phyloP scores from a whole-genome alignment of 2,888 invertebrate genomes.

The Rhagium mordax region DNA sequence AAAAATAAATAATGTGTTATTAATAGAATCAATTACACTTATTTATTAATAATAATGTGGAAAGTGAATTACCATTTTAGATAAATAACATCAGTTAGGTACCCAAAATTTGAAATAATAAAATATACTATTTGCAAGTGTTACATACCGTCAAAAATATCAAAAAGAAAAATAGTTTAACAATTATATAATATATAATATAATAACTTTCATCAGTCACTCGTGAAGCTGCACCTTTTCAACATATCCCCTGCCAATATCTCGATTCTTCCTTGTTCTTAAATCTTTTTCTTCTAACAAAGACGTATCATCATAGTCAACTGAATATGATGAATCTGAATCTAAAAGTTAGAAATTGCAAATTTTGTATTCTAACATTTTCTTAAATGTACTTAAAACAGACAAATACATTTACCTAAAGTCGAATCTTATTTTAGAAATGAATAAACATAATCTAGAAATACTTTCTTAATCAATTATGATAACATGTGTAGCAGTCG shows the following conservation, averaged over 20 bases:
- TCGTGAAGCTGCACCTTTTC: neutral
- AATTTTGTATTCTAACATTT: neutral
- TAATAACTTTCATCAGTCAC: neutral
- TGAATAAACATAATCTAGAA: too few relatives aligned
- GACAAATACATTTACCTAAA: too few relatives aligned
- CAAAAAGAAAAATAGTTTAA: neutral
- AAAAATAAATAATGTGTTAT: neutral
- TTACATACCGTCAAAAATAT: neutral
- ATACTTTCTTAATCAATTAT: too few relatives aligned
- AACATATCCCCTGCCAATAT: neutral
- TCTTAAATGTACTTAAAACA: too few relatives aligned
- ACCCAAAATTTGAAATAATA: neutral
- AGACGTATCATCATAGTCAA: conserved; percentile 42
- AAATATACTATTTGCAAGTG: neutral
- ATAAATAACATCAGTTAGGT: neutral
- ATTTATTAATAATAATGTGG: neutral
- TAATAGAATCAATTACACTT: neutral
- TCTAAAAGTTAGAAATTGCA: conserved; percentile 36
- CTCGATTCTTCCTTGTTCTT: neutral
- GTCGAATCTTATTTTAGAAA: too few relatives aligned
- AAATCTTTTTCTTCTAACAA: conserved; percentile 31
- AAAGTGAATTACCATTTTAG: neutral
- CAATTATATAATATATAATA: neutral
- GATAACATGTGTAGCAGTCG: too few relatives aligned
- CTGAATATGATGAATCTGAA: conserved; percentile 45